Conservation (phyloP, 2,888 invertebrate genomes). For the Tetropium fuscum region DNA sequence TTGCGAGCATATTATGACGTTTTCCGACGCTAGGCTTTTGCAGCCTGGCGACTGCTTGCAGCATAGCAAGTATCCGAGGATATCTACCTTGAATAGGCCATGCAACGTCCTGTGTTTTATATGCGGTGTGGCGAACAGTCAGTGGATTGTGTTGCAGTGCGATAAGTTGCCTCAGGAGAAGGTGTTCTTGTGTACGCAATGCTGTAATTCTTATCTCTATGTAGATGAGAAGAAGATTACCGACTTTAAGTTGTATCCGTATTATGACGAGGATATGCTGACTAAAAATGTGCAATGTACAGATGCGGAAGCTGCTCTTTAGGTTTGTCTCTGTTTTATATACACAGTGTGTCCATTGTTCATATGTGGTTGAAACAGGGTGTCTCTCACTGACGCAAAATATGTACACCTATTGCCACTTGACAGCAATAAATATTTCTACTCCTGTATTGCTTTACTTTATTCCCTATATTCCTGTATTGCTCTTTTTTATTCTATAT, state of each 20-base stretch:
- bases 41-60: constrained; percentile 66
- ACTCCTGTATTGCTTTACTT: no score
- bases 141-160: constrained; percentile 78
- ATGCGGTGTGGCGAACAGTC: constrained; percentile 73
- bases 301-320: no score
- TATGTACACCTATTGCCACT: no score
- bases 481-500: no score
- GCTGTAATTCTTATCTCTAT: constrained; percentile 82
- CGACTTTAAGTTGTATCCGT: constrained; percentile 78
- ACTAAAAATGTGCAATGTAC: no score
- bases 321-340: constrained; percentile 2
- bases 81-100: constrained; percentile 68
- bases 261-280: constrained; percentile 58
- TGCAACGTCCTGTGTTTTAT: constrained; percentile 73
- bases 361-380: no score
- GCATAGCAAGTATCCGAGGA: constrained; percentile 71
- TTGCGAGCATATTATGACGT: constrained; percentile 90
- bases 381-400: no score
- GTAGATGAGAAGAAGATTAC: constrained; percentile 78
- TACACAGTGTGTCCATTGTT: no score
- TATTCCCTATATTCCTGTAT: no score
- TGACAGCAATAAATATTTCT: no score
- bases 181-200: constrained; percentile 82
- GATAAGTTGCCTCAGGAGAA: constrained; percentile 80
- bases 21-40: constrained; percentile 80